Percentiles rank a stretch among this genome's conserved stretches.
These are phyloP conservation scores for Luscinia megarhynchos DNA, from an alignment of 2,797 vertebrate genomes.

Conservation along the genomic window DNA sequence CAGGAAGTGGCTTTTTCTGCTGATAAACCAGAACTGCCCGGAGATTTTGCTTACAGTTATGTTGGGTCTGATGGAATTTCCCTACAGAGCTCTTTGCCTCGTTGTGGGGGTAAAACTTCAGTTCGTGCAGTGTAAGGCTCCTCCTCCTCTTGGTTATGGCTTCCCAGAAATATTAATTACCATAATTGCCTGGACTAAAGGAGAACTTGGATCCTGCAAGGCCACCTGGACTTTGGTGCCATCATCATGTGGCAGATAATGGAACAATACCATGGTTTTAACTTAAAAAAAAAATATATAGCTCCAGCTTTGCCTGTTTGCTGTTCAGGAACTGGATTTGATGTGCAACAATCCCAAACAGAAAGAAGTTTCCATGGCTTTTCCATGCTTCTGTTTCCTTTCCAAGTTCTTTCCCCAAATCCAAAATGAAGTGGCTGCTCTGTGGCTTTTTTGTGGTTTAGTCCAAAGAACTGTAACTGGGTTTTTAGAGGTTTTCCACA, in stretches of 20 bases:
- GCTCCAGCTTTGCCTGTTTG: background rate
- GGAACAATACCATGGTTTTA: background rate
- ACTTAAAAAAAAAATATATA: background rate
- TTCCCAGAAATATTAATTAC: background rate
- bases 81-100: background rate
- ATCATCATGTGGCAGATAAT: accelerated
- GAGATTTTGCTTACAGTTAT: background rate
- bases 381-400: background rate
- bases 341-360: accelerated
- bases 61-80: background rate
- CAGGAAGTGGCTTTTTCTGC: constrained; percentile 6
- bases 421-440: background rate
- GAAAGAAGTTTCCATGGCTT: background rate
- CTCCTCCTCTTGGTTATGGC: background rate
- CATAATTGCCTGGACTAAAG: background rate
- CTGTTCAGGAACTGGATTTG: background rate
- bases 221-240: accelerated
- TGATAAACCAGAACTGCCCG: background rate
- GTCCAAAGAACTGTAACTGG: accelerated
- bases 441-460: background rate
- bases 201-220: background rate
- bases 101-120: accelerated
- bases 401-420: background rate
- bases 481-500: background rate
- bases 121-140: background rate